phyloP scores from a whole-genome alignment of 2,888 invertebrate species.

The Polyommatus iphigenia region DNA sequence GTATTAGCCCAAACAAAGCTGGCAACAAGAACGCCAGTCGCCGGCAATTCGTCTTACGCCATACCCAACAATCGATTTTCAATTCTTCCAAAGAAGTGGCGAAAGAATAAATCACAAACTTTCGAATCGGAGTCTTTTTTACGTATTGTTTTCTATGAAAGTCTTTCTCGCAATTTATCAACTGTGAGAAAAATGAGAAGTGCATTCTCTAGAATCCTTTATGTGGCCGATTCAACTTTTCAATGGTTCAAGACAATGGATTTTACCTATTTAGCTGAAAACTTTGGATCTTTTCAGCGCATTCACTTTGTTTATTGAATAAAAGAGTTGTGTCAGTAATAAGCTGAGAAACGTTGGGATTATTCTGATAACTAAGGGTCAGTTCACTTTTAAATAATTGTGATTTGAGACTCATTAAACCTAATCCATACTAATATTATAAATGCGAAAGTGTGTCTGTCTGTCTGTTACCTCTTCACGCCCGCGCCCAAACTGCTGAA shows the following conservation, averaged over 20 bases:
- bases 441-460: no score
- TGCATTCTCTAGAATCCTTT: constrained; percentile 44
- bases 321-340: neutral
- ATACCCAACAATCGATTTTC: constrained; percentile 35
- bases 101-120: constrained; percentile 41
- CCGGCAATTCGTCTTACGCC: neutral
- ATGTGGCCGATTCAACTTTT: constrained; percentile 36
- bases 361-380: neutral
- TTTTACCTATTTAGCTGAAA: constrained; percentile 16
- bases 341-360: neutral
- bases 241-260: constrained; percentile 20
- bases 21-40: neutral
- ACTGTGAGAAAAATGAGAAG: constrained; percentile 41
- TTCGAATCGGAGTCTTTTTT: constrained; percentile 41
- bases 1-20: constrained; percentile 5
- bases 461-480: no score
- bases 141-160: constrained; percentile 42
- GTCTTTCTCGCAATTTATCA: constrained; percentile 44
- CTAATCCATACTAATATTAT: no score
- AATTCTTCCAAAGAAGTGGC: constrained; percentile 33
- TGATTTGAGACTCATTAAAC: no score
- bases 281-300: neutral
- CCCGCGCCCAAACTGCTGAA: no score
- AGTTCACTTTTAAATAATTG: neutral
- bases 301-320: neutral